A percentile compares a stretch with the other conserved stretches of the same genome.
phyloP scores from a whole-genome alignment of 2,888 invertebrate species.

The Athalia circularis region DNA sequence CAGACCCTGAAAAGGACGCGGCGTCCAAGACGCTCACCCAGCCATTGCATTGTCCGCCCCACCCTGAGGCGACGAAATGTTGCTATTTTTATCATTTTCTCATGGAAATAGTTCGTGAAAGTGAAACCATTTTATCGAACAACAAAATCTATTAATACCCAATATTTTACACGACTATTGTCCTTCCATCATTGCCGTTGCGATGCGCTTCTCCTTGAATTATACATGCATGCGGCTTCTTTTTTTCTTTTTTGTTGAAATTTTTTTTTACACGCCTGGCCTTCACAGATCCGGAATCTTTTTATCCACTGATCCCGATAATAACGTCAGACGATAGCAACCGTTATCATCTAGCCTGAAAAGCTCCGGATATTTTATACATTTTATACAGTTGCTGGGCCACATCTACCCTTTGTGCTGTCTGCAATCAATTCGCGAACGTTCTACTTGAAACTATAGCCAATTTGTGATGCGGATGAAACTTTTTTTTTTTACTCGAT shows the following conservation, averaged over 20 bases:
- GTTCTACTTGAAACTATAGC: not conserved
- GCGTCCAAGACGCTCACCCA: constrained; percentile 66
- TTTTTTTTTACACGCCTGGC: not conserved
- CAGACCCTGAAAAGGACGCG: constrained; percentile 49
- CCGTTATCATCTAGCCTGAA: not conserved
- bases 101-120: not conserved
- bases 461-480: not conserved
- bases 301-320: not conserved
- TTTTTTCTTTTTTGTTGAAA: not conserved
- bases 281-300: not conserved
- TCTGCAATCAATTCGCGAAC: not conserved
- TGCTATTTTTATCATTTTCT: constrained; percentile 54
- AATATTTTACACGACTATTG: not conserved
- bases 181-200: not conserved
- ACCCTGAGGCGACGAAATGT: constrained; percentile 60
- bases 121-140: constrained; percentile 11
- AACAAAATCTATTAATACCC: not conserved
- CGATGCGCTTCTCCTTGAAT: not conserved
- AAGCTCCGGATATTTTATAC: not conserved
- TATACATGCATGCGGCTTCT: constrained; percentile 14
- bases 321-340: not conserved
- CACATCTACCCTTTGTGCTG: constrained; percentile 11
- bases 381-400: not conserved
- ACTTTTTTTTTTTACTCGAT: too few relatives aligned
- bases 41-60: constrained; percentile 69